These are phyloP conservation scores for Ictalurus furcatus DNA, from an alignment of 2,113 vertebrate genomes.

Conservation along the genomic window DNA sequence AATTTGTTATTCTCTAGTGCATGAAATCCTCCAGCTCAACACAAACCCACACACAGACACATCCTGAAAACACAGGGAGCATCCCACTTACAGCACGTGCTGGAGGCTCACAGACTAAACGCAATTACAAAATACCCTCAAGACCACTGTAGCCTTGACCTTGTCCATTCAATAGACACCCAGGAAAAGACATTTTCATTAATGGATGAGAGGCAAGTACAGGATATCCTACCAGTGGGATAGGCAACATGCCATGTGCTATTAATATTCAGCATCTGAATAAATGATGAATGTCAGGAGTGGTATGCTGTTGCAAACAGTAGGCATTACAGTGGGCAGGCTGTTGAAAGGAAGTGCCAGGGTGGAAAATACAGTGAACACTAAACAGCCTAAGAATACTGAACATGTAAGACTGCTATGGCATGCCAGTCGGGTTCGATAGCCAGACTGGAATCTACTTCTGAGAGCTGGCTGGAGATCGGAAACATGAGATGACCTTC, in stretches of 20 bases:
- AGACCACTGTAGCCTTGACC: slow-evolving; percentile 15
- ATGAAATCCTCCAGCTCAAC: not conserved
- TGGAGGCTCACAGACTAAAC: slow-evolving; percentile 12
- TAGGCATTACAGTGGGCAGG: slow-evolving; percentile 32
- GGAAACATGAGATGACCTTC: slow-evolving; percentile 49
- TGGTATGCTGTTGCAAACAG: slow-evolving; percentile 26
- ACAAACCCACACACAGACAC: not conserved
- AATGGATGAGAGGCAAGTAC: slow-evolving; percentile 28
- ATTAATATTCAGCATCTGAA: slow-evolving; percentile 44
- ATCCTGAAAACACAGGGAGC: slow-evolving; percentile 26
- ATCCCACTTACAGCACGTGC: slow-evolving; percentile 44
- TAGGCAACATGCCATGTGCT: slow-evolving; percentile 40
- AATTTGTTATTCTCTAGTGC: not conserved
- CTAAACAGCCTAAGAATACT: slow-evolving; percentile 26
- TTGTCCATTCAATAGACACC: slow-evolving; percentile 12
- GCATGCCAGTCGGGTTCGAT: slow-evolving; percentile 16
- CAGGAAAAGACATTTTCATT: slow-evolving; percentile 48
- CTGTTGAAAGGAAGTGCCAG: slow-evolving; percentile 6
- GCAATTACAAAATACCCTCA: slow-evolving; percentile 32
- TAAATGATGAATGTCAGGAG: slow-evolving; percentile 58
- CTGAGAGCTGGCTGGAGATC: slow-evolving; percentile 16
- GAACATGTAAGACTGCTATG: slow-evolving; percentile 4
- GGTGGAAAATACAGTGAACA: slow-evolving; percentile 5
- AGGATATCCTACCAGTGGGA: slow-evolving; percentile 45
- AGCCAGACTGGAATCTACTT: slow-evolving; percentile 16